Evolutionary conservation across 2,797 vertebrate species (phyloP), one percentile per base, ranked within the genome.

Genomic region (Sebastes iracundus): DNA sequence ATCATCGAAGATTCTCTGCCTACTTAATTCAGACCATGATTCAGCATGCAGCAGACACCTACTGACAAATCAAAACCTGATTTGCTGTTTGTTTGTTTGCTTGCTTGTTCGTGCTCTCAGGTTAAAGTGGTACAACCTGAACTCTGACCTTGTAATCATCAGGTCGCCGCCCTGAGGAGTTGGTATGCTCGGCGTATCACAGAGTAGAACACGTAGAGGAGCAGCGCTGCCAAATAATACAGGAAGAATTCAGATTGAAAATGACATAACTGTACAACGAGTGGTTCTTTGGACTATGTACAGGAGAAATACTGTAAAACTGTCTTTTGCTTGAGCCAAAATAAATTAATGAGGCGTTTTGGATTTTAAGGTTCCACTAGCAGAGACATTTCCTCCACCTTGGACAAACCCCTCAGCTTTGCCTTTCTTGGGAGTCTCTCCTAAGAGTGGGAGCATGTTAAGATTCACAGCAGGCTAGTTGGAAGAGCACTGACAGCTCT

Each of bases 401-500:
- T 74, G 72, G 61, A 76, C 52, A 81, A 80, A 76, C 56, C 60
- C 61, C n/a, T 63, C 46, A 53, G 56, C 30, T 63, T 30, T 75
- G 42, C 30, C 58, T 68, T 81, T 77, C 58, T 58, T 46, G 2
- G 38, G 53, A 81, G 70, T 66, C n/a, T 74, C 79, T 81, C 58
- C 75, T 67, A 10, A 27, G 60, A 78, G 70, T 71, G 69, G 58
- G 84, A 83, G 74, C 81, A 80, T 60, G 85, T 91, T 94, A 92
- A 90, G 81, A 93, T 94, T 92, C 90, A 89, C 79, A 79, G 82
- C 87, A 86, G 80, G 87, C 74, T 75, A 53, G 72, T 69, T 83
- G 81, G 87, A 86, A 59, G 70, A 90, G 46, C 86, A 80, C 81
- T 75, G 91, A 90, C 87, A 92, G 89, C 72, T 68, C 73, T 73